These are phyloP conservation scores for Orthonevra nobilis DNA, from an alignment of 2,888 invertebrate species.

Conservation along the genomic window DNA sequence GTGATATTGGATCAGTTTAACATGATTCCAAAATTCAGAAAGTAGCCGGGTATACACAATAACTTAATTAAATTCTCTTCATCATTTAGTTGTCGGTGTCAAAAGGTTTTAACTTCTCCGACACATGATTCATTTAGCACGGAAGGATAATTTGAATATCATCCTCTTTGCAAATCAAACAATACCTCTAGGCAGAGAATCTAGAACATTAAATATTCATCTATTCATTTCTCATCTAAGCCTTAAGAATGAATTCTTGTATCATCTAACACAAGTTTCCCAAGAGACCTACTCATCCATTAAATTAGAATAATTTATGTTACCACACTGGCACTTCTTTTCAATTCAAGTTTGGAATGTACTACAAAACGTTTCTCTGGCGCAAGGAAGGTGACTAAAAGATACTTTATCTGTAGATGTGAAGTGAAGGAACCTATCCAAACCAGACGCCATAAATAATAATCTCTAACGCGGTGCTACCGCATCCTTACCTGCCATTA, in stretches of 20 bases:
- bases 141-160: not conserved
- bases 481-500: slow-evolving; percentile 64
- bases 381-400: slow-evolving; percentile 32
- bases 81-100: slow-evolving; percentile 54
- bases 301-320: slow-evolving; percentile 68
- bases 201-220: slow-evolving; percentile 61
- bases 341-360: slow-evolving; percentile 31
- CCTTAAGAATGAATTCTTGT: slow-evolving; percentile 18
- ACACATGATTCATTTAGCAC: slow-evolving; percentile 20
- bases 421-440: slow-evolving; percentile 60
- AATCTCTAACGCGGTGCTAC: slow-evolving; percentile 44
- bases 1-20: too few relatives aligned
- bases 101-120: slow-evolving; percentile 42
- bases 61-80: too few relatives aligned
- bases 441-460: slow-evolving; percentile 68
- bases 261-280: too few relatives aligned
- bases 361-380: slow-evolving; percentile 20
- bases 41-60: too few relatives aligned
- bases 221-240: slow-evolving; percentile 39
- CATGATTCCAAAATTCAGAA: too few relatives aligned
- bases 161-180: not conserved
- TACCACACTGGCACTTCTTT: slow-evolving; percentile 43
- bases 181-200: too few relatives aligned
- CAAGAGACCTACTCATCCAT: slow-evolving; percentile 63
- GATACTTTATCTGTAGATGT: not conserved